Conservation (phyloP, 2,888 invertebrate species). For the Hirtodrosophila cameraria region DNA sequence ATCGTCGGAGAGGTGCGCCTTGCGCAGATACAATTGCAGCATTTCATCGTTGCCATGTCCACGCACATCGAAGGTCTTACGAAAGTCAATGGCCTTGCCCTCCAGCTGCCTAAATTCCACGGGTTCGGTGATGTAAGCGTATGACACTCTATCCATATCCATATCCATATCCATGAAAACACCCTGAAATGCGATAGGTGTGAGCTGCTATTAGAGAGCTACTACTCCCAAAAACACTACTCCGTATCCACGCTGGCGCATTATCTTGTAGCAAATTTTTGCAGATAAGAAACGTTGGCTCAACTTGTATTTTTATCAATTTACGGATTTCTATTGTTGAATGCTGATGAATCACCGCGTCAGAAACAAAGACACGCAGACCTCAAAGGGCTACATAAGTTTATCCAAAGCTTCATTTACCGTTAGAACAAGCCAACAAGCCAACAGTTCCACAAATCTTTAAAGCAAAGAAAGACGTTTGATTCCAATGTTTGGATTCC, state of each 20-base stretch:
- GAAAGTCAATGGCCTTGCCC: slow-evolving; percentile 74
- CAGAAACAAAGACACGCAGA: slow-evolving; percentile 19
- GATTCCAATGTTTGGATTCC: slow-evolving; percentile 16
- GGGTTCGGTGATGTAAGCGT: slow-evolving; percentile 73
- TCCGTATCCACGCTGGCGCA: slow-evolving; percentile 44
- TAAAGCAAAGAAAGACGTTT: not conserved
- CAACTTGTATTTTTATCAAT: slow-evolving; percentile 50
- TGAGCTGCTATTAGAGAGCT: slow-evolving; percentile 17
- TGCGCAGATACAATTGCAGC: slow-evolving; percentile 76
- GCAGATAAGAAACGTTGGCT: slow-evolving; percentile 53
- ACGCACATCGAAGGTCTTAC: slow-evolving; percentile 80
- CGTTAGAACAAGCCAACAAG: slow-evolving; percentile 8
- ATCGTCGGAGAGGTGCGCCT: slow-evolving; percentile 74
- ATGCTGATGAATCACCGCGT: slow-evolving; percentile 42
- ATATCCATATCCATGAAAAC: slow-evolving; percentile 42
- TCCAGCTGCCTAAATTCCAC: slow-evolving; percentile 76
- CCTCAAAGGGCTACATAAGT: not conserved
- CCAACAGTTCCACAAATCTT: not conserved
- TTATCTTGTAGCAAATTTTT: slow-evolving; percentile 63
- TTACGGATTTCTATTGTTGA: slow-evolving; percentile 42
- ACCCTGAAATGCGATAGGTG: slow-evolving; percentile 49
- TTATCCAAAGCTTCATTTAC: slow-evolving; percentile 26
- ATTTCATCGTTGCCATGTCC: slow-evolving; percentile 77
- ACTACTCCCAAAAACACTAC: slow-evolving; percentile 8
- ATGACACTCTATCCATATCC: slow-evolving; percentile 60